Conservation (phyloP, 2,113 vertebrate species). For the Rhabdomys dilectus region DNA sequence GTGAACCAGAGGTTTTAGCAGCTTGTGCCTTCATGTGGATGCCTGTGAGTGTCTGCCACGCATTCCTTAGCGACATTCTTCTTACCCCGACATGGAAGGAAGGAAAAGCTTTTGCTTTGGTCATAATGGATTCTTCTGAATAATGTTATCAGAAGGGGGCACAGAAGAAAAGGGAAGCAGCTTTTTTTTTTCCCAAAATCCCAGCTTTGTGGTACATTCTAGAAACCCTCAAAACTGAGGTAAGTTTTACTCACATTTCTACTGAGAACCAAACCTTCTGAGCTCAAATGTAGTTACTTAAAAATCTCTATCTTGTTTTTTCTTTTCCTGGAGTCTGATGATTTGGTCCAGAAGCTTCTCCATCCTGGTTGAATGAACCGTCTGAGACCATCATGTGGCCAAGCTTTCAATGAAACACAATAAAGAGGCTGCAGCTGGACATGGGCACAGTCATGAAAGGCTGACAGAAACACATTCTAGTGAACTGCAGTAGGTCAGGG, state of each 20-base stretch:
- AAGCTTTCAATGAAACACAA: conserved; percentile 51
- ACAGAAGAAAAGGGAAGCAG: background rate
- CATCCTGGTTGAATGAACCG: conserved; percentile 74
- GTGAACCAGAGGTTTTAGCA: background rate
- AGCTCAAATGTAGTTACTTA: conserved; percentile 54
- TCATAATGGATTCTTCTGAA: background rate
- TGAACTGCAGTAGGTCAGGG: conserved; percentile 70
- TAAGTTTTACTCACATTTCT: conserved; percentile 37
- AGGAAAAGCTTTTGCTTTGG: background rate
- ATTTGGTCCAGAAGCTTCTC: conserved; percentile 80
- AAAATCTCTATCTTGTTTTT: conserved; percentile 27
- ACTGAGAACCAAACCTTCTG: conserved; percentile 36
- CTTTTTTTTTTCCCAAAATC: conserved; percentile 23
- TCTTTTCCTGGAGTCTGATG: conserved; percentile 35
- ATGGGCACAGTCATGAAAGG: conserved; percentile 67
- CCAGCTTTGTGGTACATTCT: background rate
- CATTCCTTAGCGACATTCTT: background rate
- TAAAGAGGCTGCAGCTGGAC: conserved; percentile 62
- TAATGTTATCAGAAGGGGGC: background rate
- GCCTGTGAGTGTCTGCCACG: background rate
- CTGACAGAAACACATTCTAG: conserved; percentile 79
- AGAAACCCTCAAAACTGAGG: background rate
- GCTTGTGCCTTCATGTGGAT: background rate
- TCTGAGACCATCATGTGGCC: conserved; percentile 75
- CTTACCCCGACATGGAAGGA: background rate